Evolutionary conservation across 1,140 invertebrate species (phyloP).

Genomic region (Lithobius niger): DNA sequence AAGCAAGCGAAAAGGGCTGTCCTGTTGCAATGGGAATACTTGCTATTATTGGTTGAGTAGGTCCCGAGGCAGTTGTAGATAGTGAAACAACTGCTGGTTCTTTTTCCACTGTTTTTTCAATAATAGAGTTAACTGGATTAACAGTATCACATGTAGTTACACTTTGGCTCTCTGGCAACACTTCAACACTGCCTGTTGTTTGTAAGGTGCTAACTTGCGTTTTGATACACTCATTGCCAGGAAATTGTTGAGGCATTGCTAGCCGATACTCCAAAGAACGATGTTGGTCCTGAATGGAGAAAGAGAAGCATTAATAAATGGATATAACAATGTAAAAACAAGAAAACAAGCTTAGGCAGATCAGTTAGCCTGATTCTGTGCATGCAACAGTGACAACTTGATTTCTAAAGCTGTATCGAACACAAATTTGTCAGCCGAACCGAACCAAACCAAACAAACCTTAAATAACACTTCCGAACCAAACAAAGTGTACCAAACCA

Average conservation of each 20-base stretch:
- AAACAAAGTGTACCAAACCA: too few species aligned
- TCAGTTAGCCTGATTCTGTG: too few species aligned
- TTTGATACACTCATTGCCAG: neutral
- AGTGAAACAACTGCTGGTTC: neutral
- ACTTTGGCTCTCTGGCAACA: too few species aligned
- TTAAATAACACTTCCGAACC: too few species aligned
- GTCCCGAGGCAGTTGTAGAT: neutral
- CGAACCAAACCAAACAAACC: too few species aligned
- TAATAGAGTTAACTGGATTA: constrained; percentile 1
- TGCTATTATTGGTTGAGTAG: neutral
- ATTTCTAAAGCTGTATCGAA: too few species aligned
- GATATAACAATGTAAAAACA: too few species aligned
- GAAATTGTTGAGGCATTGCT: neutral
- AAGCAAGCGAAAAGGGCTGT: constrained; percentile 15
- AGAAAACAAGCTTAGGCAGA: too few species aligned
- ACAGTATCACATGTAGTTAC: neutral
- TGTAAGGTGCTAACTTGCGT: neutral
- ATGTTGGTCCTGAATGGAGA: neutral
- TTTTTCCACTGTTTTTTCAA: constrained; percentile 23
- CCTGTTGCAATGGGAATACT: constrained; percentile 5
- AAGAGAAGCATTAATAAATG: too few species aligned
- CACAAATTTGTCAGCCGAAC: too few species aligned
- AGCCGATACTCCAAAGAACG: neutral
- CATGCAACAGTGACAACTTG: too few species aligned
- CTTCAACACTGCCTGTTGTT: too few species aligned